Percentiles rank a stretch among this genome's conserved stretches.
Conservation (phyloP, 2,888 invertebrate species). For the Tiliacea aurago region DNA sequence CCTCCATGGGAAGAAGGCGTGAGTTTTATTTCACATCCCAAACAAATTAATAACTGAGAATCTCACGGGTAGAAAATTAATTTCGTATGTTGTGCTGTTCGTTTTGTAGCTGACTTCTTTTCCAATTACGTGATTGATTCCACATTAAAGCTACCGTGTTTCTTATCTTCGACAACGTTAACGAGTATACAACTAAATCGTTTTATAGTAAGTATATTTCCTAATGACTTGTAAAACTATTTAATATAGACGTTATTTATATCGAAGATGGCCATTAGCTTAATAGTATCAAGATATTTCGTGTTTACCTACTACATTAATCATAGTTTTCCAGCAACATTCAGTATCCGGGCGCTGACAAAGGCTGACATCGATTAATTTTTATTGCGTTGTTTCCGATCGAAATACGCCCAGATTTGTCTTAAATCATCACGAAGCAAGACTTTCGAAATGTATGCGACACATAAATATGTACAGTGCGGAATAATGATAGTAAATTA, state of each 20-base stretch:
- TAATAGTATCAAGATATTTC: constrained; percentile 63
- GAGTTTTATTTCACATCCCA: neutral
- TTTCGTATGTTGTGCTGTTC: neutral
- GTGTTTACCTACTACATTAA: constrained; percentile 50
- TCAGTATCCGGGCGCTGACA: constrained; percentile 56
- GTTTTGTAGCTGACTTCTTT: constrained; percentile 35
- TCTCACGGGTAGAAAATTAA: constrained; percentile 24
- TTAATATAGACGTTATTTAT: constrained; percentile 37
- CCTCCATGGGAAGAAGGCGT: neutral
- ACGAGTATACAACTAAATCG: constrained; percentile 30
- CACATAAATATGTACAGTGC: constrained; percentile 71
- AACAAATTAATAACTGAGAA: constrained; percentile 25
- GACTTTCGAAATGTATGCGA: constrained; percentile 72
- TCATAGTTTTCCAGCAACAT: constrained; percentile 61
- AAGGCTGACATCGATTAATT: constrained; percentile 65
- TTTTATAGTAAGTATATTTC: constrained; percentile 42
- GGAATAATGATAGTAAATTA: constrained; percentile 83
- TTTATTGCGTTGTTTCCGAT: constrained; percentile 68
- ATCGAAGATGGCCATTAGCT: constrained; percentile 56
- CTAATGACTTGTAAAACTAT: constrained; percentile 49
- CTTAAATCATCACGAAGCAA: constrained; percentile 62
- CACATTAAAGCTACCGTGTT: constrained; percentile 42
- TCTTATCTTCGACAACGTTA: constrained; percentile 41
- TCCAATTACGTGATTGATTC: constrained; percentile 44
- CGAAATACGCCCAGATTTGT: constrained; percentile 60